A percentile compares a stretch with the other conserved stretches of the same genome.
These are phyloP conservation scores for Drosophila tropicalis DNA, from an alignment of 1,140 invertebrate species.

Conservation along the genomic window DNA sequence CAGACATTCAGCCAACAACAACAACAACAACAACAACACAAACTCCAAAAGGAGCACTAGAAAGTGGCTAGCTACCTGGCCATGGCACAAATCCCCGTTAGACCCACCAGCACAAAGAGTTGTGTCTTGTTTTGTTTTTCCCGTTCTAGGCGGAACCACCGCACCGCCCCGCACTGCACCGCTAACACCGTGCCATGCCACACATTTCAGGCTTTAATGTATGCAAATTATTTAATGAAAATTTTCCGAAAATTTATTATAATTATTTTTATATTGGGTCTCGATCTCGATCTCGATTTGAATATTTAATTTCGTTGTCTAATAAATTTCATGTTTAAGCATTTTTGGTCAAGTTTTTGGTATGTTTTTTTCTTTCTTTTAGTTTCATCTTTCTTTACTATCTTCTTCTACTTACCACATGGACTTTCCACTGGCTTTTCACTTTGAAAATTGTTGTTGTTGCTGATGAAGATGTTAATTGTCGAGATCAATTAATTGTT, in stretches of 20 bases:
- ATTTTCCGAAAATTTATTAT: conserved; percentile 50
- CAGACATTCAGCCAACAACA: not conserved
- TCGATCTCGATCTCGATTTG: conserved; percentile 28
- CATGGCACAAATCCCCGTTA: conserved; percentile 38
- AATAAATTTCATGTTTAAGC: conserved; percentile 76
- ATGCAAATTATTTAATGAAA: conserved; percentile 64
- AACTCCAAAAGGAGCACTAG: conserved; percentile 61
- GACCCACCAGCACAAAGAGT: conserved; percentile 27
- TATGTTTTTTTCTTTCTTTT: conserved; percentile 26
- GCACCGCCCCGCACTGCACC: not conserved
- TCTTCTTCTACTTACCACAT: conserved; percentile 39
- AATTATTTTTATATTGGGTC: conserved; percentile 43
- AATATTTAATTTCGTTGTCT: conserved; percentile 63
- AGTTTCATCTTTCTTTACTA: conserved; percentile 10
- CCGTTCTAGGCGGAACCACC: conserved; percentile 43
- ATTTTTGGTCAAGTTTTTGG: conserved; percentile 61
- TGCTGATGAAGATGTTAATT: conserved; percentile 31
- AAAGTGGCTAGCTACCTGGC: conserved; percentile 59
- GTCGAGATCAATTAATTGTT: conserved; percentile 42
- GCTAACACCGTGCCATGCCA: conserved; percentile 16
- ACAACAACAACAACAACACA: conserved; percentile 8
- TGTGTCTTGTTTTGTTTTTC: conserved; percentile 8
- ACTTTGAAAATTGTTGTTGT: not conserved
- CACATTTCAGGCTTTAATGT: conserved; percentile 37
- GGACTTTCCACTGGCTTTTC: conserved; percentile 34